phyloP scores from a whole-genome alignment of 1,140 invertebrate genomes.

The Grapholita molesta region DNA sequence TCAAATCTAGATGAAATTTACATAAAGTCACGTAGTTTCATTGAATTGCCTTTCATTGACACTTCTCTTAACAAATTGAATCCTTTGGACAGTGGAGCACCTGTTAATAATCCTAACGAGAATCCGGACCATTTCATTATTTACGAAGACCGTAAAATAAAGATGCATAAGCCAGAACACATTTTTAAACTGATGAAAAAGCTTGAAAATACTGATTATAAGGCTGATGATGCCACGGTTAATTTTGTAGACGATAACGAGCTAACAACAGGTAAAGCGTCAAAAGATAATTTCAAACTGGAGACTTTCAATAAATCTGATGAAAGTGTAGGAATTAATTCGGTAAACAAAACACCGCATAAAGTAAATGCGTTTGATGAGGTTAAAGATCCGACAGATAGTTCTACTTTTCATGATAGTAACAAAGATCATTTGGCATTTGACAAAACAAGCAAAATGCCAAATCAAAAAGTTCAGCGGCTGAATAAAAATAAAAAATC shows the following conservation, averaged over 20 bases:
- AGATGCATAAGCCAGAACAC: neutral
- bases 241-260: neutral
- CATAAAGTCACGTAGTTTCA: neutral
- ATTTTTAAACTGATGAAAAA: neutral
- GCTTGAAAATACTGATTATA: neutral
- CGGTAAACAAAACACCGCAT: neutral
- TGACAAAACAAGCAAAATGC: neutral
- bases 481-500: neutral
- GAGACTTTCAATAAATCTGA: neutral
- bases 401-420: neutral
- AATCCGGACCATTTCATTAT: neutral
- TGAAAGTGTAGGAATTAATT: neutral
- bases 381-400: neutral
- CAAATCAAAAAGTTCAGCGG: neutral
- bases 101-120: neutral
- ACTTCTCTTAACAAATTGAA: neutral
- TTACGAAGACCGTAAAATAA: neutral
- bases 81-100: neutral
- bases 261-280: neutral
- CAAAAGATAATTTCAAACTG: neutral
- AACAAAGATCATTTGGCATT: neutral
- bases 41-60: neutral
- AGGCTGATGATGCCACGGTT: neutral
- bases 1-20: conserved; percentile 17
- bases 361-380: neutral